phyloP scores from a whole-genome alignment of 2,797 vertebrate species.

The Crypturellus tataupa region DNA sequence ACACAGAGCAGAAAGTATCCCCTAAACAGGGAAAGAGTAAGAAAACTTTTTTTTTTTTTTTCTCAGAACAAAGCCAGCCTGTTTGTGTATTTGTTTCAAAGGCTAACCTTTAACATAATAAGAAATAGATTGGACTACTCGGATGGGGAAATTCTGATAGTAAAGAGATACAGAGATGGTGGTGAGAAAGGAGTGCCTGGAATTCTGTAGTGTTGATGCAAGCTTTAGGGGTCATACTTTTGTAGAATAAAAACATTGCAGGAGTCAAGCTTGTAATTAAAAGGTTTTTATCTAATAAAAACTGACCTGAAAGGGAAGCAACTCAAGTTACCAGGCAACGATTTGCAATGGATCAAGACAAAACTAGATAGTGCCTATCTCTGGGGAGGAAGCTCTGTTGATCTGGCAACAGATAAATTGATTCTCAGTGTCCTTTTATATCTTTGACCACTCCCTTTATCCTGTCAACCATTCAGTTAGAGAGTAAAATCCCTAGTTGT shows the following conservation, averaged over 20 bases:
- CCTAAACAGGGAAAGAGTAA: background rate
- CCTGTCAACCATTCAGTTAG: background rate
- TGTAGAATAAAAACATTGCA: constrained; percentile 35
- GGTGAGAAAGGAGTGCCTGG: background rate
- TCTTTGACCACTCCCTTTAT: constrained; percentile 7
- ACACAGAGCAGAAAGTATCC: background rate
- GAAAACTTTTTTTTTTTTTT: background rate
- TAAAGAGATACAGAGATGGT: background rate
- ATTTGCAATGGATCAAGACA: constrained; percentile 49
- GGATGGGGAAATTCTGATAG: background rate
- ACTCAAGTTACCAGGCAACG: constrained; percentile 54
- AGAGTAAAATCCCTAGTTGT: background rate
- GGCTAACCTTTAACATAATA: background rate
- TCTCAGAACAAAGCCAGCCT: background rate
- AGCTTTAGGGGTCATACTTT: constrained; percentile 26
- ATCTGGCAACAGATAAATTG: constrained; percentile 44
- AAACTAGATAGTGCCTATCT: constrained; percentile 44
- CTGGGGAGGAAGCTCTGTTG: constrained; percentile 35
- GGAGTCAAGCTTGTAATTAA: constrained; percentile 45
- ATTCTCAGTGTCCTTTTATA: constrained; percentile 20
- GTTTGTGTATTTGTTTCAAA: background rate
- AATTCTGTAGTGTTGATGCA: background rate
- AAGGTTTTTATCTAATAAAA: constrained; percentile 48
- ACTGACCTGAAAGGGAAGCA: constrained; percentile 43
- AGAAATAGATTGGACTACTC: background rate